phyloP scores from a whole-genome alignment of 2,888 invertebrate genomes.

The Fragum whitleyi region DNA sequence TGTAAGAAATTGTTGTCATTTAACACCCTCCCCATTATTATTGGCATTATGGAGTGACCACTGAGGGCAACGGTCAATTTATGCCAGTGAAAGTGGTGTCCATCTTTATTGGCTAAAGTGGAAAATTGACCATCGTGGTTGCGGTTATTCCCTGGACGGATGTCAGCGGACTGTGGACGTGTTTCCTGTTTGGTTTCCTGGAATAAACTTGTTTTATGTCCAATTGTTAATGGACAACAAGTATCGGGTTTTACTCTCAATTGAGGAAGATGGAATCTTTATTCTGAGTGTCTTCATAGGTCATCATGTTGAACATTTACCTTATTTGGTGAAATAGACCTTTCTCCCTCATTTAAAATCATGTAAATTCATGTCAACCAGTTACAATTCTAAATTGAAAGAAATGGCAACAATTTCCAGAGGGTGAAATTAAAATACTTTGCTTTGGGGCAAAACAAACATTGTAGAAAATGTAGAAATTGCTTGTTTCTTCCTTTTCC shows the following conservation, averaged over 20 bases:
- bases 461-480: background rate
- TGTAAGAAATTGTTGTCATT: conserved; percentile 1
- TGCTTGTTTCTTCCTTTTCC: background rate
- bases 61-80: conserved; percentile 21
- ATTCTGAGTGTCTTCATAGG: background rate
- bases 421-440: no score
- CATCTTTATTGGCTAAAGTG: conserved; percentile 54
- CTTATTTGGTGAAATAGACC: background rate
- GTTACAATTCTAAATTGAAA: no score
- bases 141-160: conserved; percentile 31
- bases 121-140: conserved; percentile 37
- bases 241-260: conserved; percentile 35
- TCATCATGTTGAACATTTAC: background rate
- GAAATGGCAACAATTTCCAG: no score
- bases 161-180: conserved; percentile 45
- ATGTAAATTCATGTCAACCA: no score
- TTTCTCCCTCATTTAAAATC: background rate
- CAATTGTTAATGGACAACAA: conserved; percentile 38
- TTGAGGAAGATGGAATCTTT: background rate
- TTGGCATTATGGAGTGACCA: conserved; percentile 9
- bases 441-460: background rate
- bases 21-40: conserved; percentile 7
- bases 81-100: conserved; percentile 54
- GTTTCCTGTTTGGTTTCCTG: conserved; percentile 54
- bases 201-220: conserved; percentile 45